Conservation (phyloP, 2,888 invertebrate species). For the Phortica magna region DNA sequence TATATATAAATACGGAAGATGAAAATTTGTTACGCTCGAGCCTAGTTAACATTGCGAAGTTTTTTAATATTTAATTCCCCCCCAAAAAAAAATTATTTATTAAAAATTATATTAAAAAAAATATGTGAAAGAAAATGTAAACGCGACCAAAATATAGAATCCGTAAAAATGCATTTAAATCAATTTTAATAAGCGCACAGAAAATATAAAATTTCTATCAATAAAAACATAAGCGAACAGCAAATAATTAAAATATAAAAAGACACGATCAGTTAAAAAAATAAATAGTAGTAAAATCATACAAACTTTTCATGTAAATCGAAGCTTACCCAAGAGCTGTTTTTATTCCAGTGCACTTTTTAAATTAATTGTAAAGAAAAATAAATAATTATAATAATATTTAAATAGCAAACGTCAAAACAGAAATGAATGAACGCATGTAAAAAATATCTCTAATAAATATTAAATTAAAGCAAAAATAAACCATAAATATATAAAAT, state of each 20-base stretch:
- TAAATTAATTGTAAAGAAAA: neutral
- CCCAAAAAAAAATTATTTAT: conserved; percentile 50
- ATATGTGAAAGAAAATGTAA: neutral
- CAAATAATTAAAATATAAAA: neutral
- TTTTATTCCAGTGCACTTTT: neutral
- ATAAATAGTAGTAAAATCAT: neutral
- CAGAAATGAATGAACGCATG: neutral
- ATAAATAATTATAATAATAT: neutral
- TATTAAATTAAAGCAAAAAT: neutral
- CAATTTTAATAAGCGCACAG: conserved; percentile 48
- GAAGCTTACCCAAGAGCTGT: neutral
- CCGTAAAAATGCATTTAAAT: conserved; percentile 52
- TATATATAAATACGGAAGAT: conserved; percentile 43
- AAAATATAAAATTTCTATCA: neutral
- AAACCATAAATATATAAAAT: neutral
- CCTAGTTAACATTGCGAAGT: conserved; percentile 67
- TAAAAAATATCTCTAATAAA: conserved; percentile 5
- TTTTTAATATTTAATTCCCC: conserved; percentile 49
- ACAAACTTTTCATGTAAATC: neutral
- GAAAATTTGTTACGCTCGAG: conserved; percentile 45
- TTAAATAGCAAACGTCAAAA: neutral
- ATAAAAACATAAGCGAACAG: neutral
- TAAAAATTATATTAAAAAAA: conserved; percentile 25
- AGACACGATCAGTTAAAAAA: neutral
- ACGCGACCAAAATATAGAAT: neutral